These are phyloP conservation scores for Eonycteris spelaea DNA, from an alignment of 2,113 vertebrate species.

Conservation along the genomic window DNA sequence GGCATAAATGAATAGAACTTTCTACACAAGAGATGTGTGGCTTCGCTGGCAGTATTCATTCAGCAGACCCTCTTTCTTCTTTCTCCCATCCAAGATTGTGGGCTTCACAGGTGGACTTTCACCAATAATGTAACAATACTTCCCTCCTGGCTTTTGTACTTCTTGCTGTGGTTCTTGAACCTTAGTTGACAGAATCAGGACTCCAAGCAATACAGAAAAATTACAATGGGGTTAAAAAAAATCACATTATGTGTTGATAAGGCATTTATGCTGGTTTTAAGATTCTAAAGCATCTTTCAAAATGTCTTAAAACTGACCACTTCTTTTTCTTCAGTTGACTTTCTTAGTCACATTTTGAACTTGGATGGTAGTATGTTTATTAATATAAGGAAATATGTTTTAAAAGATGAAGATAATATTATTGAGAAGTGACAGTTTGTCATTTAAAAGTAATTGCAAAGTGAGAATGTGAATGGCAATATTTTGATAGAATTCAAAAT, in stretches of 20 bases:
- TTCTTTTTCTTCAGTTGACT: background rate
- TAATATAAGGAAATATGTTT: background rate
- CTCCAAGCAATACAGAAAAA: background rate
- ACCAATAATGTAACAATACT: background rate
- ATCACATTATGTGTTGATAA: background rate
- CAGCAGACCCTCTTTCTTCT: background rate
- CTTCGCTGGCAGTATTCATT: background rate
- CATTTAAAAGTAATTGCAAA: background rate
- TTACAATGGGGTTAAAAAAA: background rate
- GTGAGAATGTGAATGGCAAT: background rate
- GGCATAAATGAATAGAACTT: background rate
- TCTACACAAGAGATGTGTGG: background rate
- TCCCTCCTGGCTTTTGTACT: background rate
- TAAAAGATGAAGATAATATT: background rate
- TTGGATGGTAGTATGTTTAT: background rate
- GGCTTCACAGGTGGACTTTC: background rate
- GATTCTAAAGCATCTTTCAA: background rate
- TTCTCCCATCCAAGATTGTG: background rate
- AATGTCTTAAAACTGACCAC: background rate
- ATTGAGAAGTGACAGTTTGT: background rate
- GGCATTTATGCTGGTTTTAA: background rate
- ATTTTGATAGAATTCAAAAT: slow-evolving; percentile 14
- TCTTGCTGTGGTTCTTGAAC: background rate
- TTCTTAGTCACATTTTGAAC: background rate
- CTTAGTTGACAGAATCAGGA: background rate